A percentile compares a stretch with the other conserved stretches of the same genome.
These are phyloP conservation scores for Tetramorium simillimum DNA, from an alignment of 1,140 invertebrate genomes.

Conservation along the genomic window DNA sequence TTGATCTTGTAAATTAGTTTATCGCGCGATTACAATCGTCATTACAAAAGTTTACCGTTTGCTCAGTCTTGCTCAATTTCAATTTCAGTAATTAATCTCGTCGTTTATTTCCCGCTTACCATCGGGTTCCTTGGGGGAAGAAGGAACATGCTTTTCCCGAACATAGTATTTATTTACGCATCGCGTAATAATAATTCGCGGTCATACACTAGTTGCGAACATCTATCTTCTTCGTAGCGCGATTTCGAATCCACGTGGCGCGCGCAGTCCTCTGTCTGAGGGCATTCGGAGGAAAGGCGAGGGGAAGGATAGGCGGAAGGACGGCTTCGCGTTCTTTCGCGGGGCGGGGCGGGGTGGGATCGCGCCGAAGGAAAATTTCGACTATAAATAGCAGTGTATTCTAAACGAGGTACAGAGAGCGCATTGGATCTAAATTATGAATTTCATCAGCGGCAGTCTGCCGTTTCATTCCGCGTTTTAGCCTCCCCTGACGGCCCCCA, in stretches of 20 bases:
- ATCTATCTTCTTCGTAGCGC: neutral
- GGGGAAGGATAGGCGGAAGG: constrained; percentile 1
- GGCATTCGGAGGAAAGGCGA: neutral
- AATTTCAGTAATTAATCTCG: constrained; percentile 3
- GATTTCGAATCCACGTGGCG: constrained; percentile 6
- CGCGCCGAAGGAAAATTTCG: constrained; percentile 84
- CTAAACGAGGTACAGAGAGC: constrained; percentile 85
- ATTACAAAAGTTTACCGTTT: neutral
- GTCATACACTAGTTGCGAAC: neutral
- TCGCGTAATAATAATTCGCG: neutral
- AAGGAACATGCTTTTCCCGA: neutral
- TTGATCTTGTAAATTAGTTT: constrained; percentile 29
- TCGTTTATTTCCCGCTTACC: constrained; percentile 4
- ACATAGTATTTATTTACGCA: neutral
- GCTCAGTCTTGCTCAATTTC: neutral
- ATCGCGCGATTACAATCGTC: neutral
- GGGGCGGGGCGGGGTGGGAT: constrained; percentile 57
- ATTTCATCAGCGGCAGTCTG: constrained; percentile 86
- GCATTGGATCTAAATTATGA: constrained; percentile 86
- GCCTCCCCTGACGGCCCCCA: constrained; percentile 73
- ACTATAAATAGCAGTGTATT: constrained; percentile 86
- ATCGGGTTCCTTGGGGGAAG: neutral
- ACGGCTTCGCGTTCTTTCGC: constrained; percentile 43
- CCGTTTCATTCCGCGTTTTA: constrained; percentile 85
- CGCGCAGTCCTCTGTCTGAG: neutral